Conservation (phyloP, 2,113 vertebrate species). For the Noturus placidus region DNA sequence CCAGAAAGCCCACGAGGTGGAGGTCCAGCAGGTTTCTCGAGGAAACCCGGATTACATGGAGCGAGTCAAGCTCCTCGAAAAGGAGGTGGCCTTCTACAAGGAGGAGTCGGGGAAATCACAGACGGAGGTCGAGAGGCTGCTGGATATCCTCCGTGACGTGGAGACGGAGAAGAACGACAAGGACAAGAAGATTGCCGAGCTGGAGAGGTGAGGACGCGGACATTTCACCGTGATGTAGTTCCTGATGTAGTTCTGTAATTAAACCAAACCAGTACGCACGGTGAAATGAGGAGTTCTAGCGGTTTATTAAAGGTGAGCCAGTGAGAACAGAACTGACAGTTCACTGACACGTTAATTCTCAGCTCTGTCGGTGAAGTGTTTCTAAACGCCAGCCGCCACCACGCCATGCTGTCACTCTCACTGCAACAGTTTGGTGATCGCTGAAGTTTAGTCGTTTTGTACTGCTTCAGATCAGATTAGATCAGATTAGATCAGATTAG, state of each 20-base stretch:
- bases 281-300: background rate
- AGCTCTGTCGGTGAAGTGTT: background rate
- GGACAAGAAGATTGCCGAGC: slow-evolving; percentile 97
- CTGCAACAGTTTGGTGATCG: background rate
- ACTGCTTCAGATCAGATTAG: background rate
- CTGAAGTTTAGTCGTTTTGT: background rate
- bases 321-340: background rate
- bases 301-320: background rate
- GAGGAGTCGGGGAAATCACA: slow-evolving; percentile 92
- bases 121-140: slow-evolving; percentile 90
- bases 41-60: slow-evolving; percentile 90
- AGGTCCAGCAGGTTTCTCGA: slow-evolving; percentile 85
- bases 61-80: slow-evolving; percentile 90
- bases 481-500: background rate
- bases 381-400: background rate
- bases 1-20: slow-evolving; percentile 90
- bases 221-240: background rate
- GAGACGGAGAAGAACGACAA: slow-evolving; percentile 98
- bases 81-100: slow-evolving; percentile 90
- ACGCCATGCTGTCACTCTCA: background rate
- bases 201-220: slow-evolving; percentile 82
- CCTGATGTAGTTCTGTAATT: background rate
- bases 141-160: slow-evolving; percentile 96
- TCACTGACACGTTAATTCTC: background rate
- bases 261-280: background rate